Base-by-base conservation (phyloP, 2,888 invertebrate species). In the Xanthia togata region DNA sequence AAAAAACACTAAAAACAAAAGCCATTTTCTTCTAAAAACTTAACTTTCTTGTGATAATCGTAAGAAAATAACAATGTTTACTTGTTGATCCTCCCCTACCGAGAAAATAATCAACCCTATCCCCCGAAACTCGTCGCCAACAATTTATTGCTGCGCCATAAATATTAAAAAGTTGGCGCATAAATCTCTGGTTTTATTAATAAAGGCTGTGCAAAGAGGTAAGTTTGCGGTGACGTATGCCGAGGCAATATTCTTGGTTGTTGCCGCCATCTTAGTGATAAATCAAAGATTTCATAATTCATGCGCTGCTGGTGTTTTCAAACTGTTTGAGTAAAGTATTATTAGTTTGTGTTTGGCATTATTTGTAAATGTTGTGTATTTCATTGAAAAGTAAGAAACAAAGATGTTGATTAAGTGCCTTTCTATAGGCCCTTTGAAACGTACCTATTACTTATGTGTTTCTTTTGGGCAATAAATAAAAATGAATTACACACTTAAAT, bases 131-230 rank as follows among this genome's bases (percentile, higher is more conserved):
- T 94, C 94, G 94, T 93, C 95, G 94, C 91, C 92, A 93, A 93
- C 88, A 94, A 96, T 96, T 96, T 96, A 96, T 96, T 93, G 94
- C 96, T 82, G 82, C 84, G 92, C 93, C 92, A 96, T 96, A 96
- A 96, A 96, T 96, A 96, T 96, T 96, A 96, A 96, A 96, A 96
- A 96, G 92, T 96, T 96, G 89, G 80, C 88, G 90, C 93, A 95
- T 96, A 96, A 96, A 96, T 96, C 95, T 94, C 90, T 81, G 93
- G 90, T 92, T 91, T 92, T 95, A 95, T 95, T 96, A 96, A 95
- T 96, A 96, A 94, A 92, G 91, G 91, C 88, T 84, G 68, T 68
- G 84, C 84, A 84, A 88, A 90, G 89, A 91, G 88, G 88, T 88
- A 89, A 91, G 91, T 90, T 92, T 83, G 88, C 79, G 83, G 75